Conservation (phyloP, 2,797 vertebrate genomes). For the Triplophysa bombifrons region DNA sequence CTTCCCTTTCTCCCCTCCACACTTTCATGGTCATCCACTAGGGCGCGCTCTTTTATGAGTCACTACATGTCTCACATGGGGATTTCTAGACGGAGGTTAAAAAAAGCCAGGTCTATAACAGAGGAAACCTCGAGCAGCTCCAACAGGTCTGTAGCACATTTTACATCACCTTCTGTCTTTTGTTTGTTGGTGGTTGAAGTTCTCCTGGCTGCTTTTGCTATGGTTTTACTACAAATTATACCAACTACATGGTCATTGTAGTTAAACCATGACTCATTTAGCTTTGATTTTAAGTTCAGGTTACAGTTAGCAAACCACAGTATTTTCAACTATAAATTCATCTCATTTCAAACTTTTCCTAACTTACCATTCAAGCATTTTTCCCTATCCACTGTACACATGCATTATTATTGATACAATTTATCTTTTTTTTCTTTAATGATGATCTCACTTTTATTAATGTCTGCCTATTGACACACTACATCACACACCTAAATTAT, state of each 20-base stretch:
- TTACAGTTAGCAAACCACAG: slow-evolving; percentile 2
- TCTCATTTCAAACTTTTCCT: slow-evolving; percentile 28
- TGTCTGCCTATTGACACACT: background rate
- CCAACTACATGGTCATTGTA: background rate
- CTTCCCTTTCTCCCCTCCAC: slow-evolving; percentile 43
- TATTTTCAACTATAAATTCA: slow-evolving; percentile 18
- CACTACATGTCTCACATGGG: slow-evolving; percentile 69
- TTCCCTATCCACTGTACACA: background rate
- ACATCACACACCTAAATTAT: background rate
- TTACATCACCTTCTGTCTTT: slow-evolving; percentile 20
- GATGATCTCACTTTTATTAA: background rate
- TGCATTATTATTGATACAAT: background rate
- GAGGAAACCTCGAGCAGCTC: slow-evolving; percentile 59
- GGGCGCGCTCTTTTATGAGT: slow-evolving; percentile 67
- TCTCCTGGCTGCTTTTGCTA: slow-evolving; percentile 4
- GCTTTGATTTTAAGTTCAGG: background rate
- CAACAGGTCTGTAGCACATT: slow-evolving; percentile 64
- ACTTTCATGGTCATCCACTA: slow-evolving; percentile 60
- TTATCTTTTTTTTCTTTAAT: background rate
- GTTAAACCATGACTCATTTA: background rate
- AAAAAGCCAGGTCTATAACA: slow-evolving; percentile 63
- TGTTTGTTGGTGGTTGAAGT: slow-evolving; percentile 36
- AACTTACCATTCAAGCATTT: slow-evolving; percentile 16
- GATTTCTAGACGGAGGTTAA: slow-evolving; percentile 67
- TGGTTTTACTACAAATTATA: too few species aligned